Base-by-base conservation (phyloP, 1,140 invertebrate genomes). In the Drosophila sucinea region DNA sequence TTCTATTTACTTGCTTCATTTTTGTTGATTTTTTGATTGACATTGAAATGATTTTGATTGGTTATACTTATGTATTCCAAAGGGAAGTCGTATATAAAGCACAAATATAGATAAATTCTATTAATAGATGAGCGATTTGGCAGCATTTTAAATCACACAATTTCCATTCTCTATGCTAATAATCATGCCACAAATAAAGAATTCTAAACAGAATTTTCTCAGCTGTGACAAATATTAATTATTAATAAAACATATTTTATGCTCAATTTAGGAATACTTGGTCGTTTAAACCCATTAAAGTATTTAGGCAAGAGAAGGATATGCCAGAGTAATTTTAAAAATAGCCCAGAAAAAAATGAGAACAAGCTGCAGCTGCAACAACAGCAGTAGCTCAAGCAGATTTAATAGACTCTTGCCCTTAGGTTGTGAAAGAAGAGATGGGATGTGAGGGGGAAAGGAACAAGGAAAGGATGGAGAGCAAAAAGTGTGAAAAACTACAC, bases 31-130 rank as follows among this genome's bases (percentile, higher is more conserved):
- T 51, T 8, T 23, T 51, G 44, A 51, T 27, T 27, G 44, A 51
- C 44, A 51, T 51, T 51, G 23, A 51, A 51, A 51, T 51, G 44
- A 51, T 51, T 27, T 51, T 51, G 44, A 51, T 51, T 51, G 44
- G 44, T 51, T 51, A 2, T 23, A 23, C 27, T 17, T 17, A 17
- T 51, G 3, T 51, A 51, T 2, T 23, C 44, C 25, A 27, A 51
- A 23, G 44, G 44, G 10, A 17, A 51, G 3, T 27, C 7, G 25
- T 51, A 7, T 47, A 2, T 25, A 2, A 7, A 17, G 0, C 27
- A 47, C 0, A 47, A 8, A 47, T 3, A 47, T 5, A n/a, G n/a
- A 25, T 47, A 1, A 47, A 7, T 0, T 47, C 23, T 47, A 47
- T 47, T 25, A 17, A 47, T 47, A 47, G 44, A 47, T 25, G 35